These are phyloP conservation scores for Bradypodion pumilum DNA, from an alignment of 2,797 vertebrate species.

Conservation along the genomic window DNA sequence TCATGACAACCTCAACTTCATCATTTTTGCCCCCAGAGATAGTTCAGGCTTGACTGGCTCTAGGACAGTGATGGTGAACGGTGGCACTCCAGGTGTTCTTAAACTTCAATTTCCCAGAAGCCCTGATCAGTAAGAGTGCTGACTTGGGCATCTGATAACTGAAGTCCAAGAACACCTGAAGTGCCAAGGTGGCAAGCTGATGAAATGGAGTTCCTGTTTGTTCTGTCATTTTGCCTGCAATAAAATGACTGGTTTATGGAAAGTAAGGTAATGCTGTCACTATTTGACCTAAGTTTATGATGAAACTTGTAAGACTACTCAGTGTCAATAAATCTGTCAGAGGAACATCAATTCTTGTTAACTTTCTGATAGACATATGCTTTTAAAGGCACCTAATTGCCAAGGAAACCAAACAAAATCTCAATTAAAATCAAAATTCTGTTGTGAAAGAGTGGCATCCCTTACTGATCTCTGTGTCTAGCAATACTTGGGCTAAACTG, in stretches of 20 bases:
- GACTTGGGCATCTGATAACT: too few relatives aligned
- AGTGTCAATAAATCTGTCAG: conserved; percentile 61
- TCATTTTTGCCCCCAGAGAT: too few relatives aligned
- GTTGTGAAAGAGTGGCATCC: conserved; percentile 52
- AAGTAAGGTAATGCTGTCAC: conserved; percentile 60
- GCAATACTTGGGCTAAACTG: conserved; percentile 23
- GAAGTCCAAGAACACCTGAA: too few relatives aligned
- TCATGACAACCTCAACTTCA: too few relatives aligned
- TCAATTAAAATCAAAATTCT: conserved; percentile 54
- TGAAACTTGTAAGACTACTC: conserved; percentile 56
- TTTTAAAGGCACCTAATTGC: conserved; percentile 59
- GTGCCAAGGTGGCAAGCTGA: conserved; percentile 48
- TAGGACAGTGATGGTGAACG: too few relatives aligned
- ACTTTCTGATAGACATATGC: conserved; percentile 57
- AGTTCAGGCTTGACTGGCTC: too few relatives aligned
- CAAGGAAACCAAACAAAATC: conserved; percentile 38
- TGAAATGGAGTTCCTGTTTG: conserved; percentile 53
- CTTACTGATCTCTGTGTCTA: conserved; percentile 50
- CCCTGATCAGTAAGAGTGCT: too few relatives aligned
- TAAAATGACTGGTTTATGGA: conserved; percentile 54
- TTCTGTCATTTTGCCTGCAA: conserved; percentile 55
- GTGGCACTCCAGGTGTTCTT: too few relatives aligned
- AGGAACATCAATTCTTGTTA: conserved; percentile 52
- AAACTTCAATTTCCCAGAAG: too few relatives aligned
- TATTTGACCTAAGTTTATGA: conserved; percentile 61